These are phyloP conservation scores for Tretioscincus oriximinensis DNA, from an alignment of 2,113 vertebrate species.

Conservation along the genomic window DNA sequence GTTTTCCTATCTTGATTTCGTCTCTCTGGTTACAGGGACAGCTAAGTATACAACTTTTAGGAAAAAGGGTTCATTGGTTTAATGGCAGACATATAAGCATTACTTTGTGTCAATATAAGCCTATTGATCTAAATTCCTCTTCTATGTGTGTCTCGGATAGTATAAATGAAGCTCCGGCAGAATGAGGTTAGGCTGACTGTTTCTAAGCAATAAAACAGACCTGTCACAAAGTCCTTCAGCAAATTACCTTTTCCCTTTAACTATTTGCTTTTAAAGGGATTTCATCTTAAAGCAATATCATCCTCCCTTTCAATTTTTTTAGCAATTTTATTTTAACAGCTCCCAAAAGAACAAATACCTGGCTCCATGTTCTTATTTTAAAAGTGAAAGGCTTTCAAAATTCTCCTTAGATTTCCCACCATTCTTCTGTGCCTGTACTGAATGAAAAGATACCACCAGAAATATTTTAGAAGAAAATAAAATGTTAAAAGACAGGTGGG, in stretches of 20 bases:
- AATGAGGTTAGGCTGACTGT: background rate
- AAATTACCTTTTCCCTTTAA: background rate
- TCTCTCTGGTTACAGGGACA: background rate
- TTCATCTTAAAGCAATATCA: background rate
- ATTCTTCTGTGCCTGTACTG: background rate
- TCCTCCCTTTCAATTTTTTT: background rate
- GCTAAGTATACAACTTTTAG: background rate
- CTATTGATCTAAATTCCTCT: slow-evolving; percentile 8
- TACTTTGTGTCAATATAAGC: slow-evolving; percentile 17
- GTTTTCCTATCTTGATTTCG: background rate
- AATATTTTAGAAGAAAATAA: background rate
- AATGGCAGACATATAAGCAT: background rate
- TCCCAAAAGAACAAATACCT: background rate
- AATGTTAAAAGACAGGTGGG: background rate
- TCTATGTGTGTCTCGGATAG: background rate
- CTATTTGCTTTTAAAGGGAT: background rate
- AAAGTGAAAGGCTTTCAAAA: background rate
- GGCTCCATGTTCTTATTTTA: background rate
- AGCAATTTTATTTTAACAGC: background rate
- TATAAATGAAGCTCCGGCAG: slow-evolving; percentile 2
- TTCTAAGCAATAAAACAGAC: slow-evolving; percentile 25
- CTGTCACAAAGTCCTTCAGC: background rate
- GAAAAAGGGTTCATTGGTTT: background rate
- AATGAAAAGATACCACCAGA: background rate
- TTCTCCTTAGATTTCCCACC: background rate